Conservation (phyloP, 2,888 invertebrate species). For the Ditula angustiorana region DNA sequence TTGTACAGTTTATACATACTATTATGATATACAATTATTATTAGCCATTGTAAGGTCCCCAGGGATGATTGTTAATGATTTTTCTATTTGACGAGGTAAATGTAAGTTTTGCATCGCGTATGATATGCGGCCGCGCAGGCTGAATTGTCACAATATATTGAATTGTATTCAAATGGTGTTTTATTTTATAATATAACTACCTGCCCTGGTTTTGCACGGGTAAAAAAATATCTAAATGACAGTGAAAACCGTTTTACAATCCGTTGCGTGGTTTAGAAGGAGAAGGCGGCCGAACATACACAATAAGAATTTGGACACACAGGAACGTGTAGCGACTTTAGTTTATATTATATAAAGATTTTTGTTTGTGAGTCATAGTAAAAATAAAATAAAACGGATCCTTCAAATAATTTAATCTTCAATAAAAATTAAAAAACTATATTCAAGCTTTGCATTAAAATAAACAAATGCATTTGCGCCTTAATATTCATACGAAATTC, state of each 20-base stretch:
- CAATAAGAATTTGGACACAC: no score
- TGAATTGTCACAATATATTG: slow-evolving; percentile 66
- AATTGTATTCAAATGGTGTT: slow-evolving; percentile 54
- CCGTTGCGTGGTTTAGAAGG: no score
- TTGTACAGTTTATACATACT: slow-evolving; percentile 39
- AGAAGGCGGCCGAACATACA: no score
- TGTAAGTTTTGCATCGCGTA: slow-evolving; percentile 64
- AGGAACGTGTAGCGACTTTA: no score
- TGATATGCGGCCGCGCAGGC: slow-evolving; percentile 55
- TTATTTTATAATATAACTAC: no score
- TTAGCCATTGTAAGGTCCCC: slow-evolving; percentile 42
- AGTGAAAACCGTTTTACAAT: no score
- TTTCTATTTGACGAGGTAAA: slow-evolving; percentile 57
- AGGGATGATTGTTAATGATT: slow-evolving; percentile 55
- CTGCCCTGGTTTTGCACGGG: no score
- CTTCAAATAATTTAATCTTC: slow-evolving; percentile 51
- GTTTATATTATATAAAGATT: no score
- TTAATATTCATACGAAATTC: slow-evolving; percentile 43
- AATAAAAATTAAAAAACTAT: slow-evolving; percentile 50
- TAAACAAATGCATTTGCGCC: slow-evolving; percentile 69
- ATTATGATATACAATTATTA: slow-evolving; percentile 41
- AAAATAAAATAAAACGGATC: slow-evolving; percentile 24
- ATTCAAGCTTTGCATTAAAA: slow-evolving; percentile 61
- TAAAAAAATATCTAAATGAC: no score
- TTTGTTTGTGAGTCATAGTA: slow-evolving; percentile 3